A percentile compares a stretch with the other conserved stretches of the same genome.
phyloP scores from a whole-genome alignment of 1,140 invertebrate genomes.

The Trachymyrmex septentrionalis region DNA sequence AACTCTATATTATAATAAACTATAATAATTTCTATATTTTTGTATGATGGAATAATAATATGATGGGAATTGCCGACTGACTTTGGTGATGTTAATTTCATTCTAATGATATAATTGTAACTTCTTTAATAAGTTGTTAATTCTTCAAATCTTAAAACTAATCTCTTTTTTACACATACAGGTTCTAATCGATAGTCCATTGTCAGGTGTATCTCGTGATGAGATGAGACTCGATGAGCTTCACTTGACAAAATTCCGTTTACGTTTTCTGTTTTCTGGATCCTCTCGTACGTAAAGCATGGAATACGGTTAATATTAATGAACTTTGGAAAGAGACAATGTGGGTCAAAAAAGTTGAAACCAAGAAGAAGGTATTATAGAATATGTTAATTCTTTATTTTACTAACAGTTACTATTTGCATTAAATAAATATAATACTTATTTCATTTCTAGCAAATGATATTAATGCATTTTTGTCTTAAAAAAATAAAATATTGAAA shows the following conservation, averaged over 20 bases:
- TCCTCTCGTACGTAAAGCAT: slow-evolving; percentile 95
- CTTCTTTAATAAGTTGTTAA: neutral
- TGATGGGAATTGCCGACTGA: slow-evolving; percentile 92
- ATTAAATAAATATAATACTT: slow-evolving; percentile 3
- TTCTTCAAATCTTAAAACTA: neutral
- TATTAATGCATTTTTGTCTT: neutral
- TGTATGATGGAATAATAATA: slow-evolving; percentile 86
- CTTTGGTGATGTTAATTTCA: slow-evolving; percentile 84
- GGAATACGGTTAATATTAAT: slow-evolving; percentile 92
- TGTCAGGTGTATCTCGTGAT: slow-evolving; percentile 92
- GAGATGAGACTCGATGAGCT: slow-evolving; percentile 96
- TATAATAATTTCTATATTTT: neutral
- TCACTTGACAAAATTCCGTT: slow-evolving; percentile 96
- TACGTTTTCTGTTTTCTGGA: slow-evolving; percentile 95
- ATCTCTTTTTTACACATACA: slow-evolving; percentile 82
- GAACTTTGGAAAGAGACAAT: slow-evolving; percentile 93
- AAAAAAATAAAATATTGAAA: neutral
- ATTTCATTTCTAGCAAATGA: neutral
- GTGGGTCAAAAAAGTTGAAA: slow-evolving; percentile 92
- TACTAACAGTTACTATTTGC: neutral
- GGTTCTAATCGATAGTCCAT: slow-evolving; percentile 98
- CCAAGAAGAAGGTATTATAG: slow-evolving; percentile 91
- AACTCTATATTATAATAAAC: no score
- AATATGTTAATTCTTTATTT: slow-evolving; percentile 11
- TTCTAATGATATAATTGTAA: slow-evolving; percentile 78